Base-by-base conservation (phyloP, 2,888 invertebrate genomes). In the Kryphioiulus occultus region DNA sequence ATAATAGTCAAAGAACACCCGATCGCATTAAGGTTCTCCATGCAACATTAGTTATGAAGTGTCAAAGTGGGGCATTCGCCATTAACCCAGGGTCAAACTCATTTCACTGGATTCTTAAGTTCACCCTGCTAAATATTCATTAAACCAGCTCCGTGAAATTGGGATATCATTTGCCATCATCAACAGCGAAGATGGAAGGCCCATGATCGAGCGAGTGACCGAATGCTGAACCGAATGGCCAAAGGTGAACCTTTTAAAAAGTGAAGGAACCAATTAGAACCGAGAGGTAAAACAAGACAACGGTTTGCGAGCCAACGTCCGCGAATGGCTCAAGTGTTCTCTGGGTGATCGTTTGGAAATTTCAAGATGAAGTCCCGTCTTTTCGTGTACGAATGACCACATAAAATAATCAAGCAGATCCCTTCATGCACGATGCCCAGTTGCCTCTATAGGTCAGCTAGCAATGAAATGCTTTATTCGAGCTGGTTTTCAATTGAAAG, bases 391-490 rank as follows among this genome's bases (percentile, higher is more conserved):
- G 68, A 22, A 26, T 26, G 68, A 68, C 68, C 68, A 26, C 68
- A 26, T 68, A 19, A 68, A 68, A 68, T 68, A 68, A 68, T 68
- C 68, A n/a, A 22, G 68, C 68, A 26, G 22, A 68, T 68, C 68
- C 68, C 26, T 26, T 68, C 68, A 68, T 68, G 68, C 68, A 68
- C 22, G 68, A 68, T 26, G 68, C 26, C 68, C 53, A n/a, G 53
- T 53, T n/a, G 53, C 53, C 53, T 53, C n/a, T n/a, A 22, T 68
- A 68, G 68, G 68, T 26, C 26, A 68, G 26, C n/a, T 22, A 0
- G 26, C 68, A 68, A 68, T 68, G 68, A 68, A 68, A 68, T 68
- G 26, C 68, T 68, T 68, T 26, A 26, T 68, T 68, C 26, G 68
- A 68, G 22, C 68, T n/a, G 7, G 26, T 22, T 26, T 68, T 68